A percentile compares a stretch with the other conserved stretches of the same genome.
Conservation (phyloP, 2,888 invertebrate species). For the Phlogophora meticulosa region DNA sequence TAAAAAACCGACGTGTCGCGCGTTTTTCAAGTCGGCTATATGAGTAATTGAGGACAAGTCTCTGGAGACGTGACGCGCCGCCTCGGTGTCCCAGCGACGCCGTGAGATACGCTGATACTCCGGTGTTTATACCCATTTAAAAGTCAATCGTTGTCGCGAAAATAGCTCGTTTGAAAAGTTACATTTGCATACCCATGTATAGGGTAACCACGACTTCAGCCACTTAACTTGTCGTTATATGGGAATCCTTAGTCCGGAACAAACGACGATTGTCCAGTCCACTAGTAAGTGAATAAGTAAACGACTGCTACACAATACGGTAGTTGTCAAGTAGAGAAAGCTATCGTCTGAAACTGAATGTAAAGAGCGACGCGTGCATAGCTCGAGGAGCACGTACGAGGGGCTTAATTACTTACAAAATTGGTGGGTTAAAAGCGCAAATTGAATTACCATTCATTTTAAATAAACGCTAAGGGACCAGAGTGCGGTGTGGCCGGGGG, state of each 20-base stretch:
- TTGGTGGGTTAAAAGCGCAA: conserved; percentile 77
- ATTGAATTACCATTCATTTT: conserved; percentile 87
- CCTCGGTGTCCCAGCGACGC: conserved; percentile 56
- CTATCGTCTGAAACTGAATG: conserved; percentile 61
- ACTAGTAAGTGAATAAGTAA: conserved; percentile 62
- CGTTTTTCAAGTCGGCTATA: conserved; percentile 73
- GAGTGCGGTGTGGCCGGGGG: conserved; percentile 62
- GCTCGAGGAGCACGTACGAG: conserved; percentile 30
- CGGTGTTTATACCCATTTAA: conserved; percentile 81
- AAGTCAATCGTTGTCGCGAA: conserved; percentile 86
- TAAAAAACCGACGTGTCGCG: conserved; percentile 73
- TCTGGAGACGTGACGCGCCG: conserved; percentile 67
- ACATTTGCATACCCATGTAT: conserved; percentile 82
- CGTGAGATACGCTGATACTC: conserved; percentile 74
- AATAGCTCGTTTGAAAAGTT: conserved; percentile 77
- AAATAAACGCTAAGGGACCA: conserved; percentile 80
- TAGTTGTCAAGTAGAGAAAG: conserved; percentile 62
- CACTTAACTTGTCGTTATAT: conserved; percentile 81
- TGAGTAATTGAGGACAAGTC: conserved; percentile 79
- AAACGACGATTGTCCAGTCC: conserved; percentile 72
- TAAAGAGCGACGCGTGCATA: conserved; percentile 40
- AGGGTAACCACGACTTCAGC: conserved; percentile 78
- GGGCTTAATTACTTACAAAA: conserved; percentile 67
- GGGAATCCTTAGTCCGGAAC: conserved; percentile 72
- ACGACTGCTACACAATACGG: conserved; percentile 62